A percentile compares a stretch with the other conserved stretches of the same genome.
Conservation (phyloP, 2,113 vertebrate species). For the Entelurus aequoreus region DNA sequence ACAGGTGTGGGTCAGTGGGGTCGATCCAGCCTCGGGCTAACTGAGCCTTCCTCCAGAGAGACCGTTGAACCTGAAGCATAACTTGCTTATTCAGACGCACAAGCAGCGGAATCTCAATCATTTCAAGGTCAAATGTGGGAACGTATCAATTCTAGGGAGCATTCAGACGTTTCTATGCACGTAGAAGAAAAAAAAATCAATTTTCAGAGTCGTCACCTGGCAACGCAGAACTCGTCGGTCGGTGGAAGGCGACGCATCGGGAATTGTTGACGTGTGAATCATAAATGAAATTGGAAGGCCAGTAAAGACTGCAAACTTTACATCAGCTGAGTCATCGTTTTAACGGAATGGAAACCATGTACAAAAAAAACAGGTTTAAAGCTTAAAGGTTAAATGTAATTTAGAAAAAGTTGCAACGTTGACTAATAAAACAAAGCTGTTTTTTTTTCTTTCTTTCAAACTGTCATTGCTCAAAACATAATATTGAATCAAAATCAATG, state of each 20-base stretch:
- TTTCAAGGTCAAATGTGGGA: not conserved
- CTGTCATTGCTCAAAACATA: too few species aligned
- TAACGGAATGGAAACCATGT: not conserved
- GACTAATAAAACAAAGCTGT: too few species aligned
- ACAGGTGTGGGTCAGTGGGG: conserved; percentile 2
- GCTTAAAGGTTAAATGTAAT: too few species aligned
- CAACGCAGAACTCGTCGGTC: not conserved
- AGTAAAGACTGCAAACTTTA: not conserved
- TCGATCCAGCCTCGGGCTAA: conserved; percentile 18
- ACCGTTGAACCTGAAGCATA: conserved; percentile 17
- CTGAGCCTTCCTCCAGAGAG: conserved; percentile 18
- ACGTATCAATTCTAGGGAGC: not conserved
- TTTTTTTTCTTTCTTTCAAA: too few species aligned
- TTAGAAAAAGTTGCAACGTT: too few species aligned
- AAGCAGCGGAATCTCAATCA: not conserved
- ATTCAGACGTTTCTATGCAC: not conserved
- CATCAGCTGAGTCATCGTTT: not conserved
- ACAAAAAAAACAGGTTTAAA: not conserved
- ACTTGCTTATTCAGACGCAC: not conserved
- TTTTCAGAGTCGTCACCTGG: not conserved
- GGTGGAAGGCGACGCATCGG: not conserved
- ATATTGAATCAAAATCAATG: too few species aligned
- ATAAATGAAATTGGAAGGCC: not conserved
- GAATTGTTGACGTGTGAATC: not conserved
- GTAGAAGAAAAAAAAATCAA: too few species aligned